Base-by-base conservation (phyloP, 2,113 vertebrate genomes). In the Cryptotis parvus region DNA sequence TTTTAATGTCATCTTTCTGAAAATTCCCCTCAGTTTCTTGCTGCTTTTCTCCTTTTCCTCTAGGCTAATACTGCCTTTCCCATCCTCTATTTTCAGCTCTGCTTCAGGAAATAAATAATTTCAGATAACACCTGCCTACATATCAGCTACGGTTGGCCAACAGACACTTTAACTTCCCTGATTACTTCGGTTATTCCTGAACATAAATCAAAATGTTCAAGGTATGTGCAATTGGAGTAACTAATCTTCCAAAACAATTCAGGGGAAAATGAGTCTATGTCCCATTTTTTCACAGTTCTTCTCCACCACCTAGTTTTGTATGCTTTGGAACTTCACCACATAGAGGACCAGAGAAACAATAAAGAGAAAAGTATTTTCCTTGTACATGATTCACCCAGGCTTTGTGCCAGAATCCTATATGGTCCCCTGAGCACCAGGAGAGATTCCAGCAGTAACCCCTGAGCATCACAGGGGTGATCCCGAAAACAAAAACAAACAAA, bases 191-290 rank as follows among this genome's bases (percentile, higher is more conserved):
- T 77, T 76, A 49, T 76, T 12, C 66, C 20, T 75, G 69, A 94
- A 84, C 10, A n/a, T n/a, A n/a, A n/a, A 39, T 78, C 83, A 82
- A 92, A 94, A 55, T 14, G n/a, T 16, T 41, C 49, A 79, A n/a
- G 5, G 20, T 45, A 43, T 14, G 16, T 33, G 26, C 9, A 37
- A 16, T 27, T 55, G 49, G 31, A 26, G 3, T 6, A 39, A 10
- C 58, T 45, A 55, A 74, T 37, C 14, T 66, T 31, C 37, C 26
- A 49, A 0, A 12, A 41, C 37, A 83, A 31, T 2, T 26, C 2
- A 24, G 70, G 0, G 33, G 66, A 65, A 74, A 58, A 31, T 29
- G 4, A 20, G 4, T 35, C 26, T 7, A 2, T n/a, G 29, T 8
- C 18, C 26, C 22, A 10, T 70, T n/a, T 74, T 82, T 63, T 66